These are phyloP conservation scores for Prunella fulvescens DNA, from an alignment of 2,113 vertebrate species.

Conservation along the genomic window DNA sequence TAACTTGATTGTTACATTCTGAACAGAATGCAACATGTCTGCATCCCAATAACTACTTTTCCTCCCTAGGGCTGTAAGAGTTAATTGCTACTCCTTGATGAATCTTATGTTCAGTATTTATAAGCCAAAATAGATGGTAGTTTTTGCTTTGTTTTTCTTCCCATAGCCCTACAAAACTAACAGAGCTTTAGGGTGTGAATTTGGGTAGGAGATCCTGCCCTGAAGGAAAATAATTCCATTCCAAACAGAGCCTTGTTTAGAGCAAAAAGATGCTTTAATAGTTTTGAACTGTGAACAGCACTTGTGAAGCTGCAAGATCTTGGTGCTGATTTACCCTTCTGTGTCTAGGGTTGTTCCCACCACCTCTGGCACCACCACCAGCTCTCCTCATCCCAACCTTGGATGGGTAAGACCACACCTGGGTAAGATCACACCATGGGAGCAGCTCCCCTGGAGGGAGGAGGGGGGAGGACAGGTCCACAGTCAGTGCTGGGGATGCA, in stretches of 20 bases:
- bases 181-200: background rate
- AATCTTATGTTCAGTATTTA: background rate
- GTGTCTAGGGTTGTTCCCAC: conserved; percentile 70
- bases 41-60: background rate
- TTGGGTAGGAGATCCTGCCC: background rate
- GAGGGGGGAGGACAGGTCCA: background rate
- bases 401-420: conserved; percentile 65
- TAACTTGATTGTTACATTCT: background rate
- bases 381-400: conserved; percentile 69
- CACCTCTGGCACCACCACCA: conserved; percentile 70
- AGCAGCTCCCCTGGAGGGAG: background rate
- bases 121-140: background rate
- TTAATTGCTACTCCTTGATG: background rate
- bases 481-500: background rate
- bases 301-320: background rate
- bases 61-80: background rate
- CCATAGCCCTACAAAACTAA: background rate
- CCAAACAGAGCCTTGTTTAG: background rate
- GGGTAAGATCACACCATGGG: background rate
- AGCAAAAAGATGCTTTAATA: background rate
- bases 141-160: background rate
- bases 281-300: background rate
- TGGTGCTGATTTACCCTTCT: background rate
- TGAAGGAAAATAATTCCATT: background rate
- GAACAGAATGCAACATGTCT: background rate